phyloP scores from a whole-genome alignment of 2,888 invertebrate species.

The Sepiola atlantica region DNA sequence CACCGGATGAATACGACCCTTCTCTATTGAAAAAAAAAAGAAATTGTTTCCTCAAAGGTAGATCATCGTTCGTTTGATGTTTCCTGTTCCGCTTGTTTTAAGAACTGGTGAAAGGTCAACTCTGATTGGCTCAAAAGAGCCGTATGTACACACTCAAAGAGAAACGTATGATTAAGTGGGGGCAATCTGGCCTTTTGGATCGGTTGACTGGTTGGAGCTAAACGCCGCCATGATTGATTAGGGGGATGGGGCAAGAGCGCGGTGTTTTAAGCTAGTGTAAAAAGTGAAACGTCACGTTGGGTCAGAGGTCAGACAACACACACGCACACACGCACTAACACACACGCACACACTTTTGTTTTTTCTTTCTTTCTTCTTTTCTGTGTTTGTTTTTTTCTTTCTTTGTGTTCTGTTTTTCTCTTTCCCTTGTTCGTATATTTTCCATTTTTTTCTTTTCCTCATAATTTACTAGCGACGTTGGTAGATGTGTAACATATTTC shows the following conservation, averaged over 20 bases:
- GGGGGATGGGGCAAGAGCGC: not conserved
- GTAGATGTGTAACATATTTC: too few species aligned
- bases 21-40: not conserved
- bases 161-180: not conserved
- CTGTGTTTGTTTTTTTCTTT: not conserved
- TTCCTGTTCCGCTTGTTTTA: not conserved
- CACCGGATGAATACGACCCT: not conserved
- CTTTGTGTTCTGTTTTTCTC: not conserved
- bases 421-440: fast-evolving
- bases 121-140: not conserved
- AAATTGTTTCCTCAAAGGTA: not conserved
- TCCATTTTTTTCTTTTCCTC: not conserved
- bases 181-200: not conserved
- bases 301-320: not conserved
- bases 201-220: not conserved
- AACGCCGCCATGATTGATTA: not conserved
- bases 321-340: not conserved
- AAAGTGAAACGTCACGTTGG: not conserved
- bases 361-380: too few species aligned
- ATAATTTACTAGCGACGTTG: too few species aligned
- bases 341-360: not conserved
- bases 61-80: not conserved
- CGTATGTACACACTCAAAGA: not conserved
- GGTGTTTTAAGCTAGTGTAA: not conserved
- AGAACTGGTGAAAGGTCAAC: not conserved